Base-by-base conservation (phyloP, 2,888 invertebrate genomes). In the Drosophila mettleri region DNA sequence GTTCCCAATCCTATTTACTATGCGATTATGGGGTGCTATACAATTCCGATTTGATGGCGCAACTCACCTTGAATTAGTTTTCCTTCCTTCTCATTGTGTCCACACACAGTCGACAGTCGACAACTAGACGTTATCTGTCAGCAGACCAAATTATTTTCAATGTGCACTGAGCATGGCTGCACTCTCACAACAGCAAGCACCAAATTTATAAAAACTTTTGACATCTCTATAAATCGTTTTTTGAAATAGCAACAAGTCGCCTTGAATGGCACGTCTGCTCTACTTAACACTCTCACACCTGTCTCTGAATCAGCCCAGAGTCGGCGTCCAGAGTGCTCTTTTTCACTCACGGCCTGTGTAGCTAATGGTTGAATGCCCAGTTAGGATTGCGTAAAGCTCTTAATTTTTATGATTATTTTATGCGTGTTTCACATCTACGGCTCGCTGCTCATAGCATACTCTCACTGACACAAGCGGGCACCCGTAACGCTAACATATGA, bases 401-500 rank as follows among this genome's bases (percentile, higher is more conserved):
- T 74, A 67, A 81, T 74, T 77, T 86, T 80, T 79, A 79, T 72
- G 80, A 80, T 86, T 83, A 84, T 88, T 88, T 85, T 88, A 86
- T 84, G 79, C 85, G 71, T 69, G 51, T 72, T 78, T 72, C 67
- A 69, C 71, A 67, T 78, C 74, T 68, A 70, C 78, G 84, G 73
- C 76, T 74, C 69, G 80, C 72, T 88, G 84, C 59, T 63, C 64
- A 63, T 24, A 76, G 66, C 70, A 60, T 41, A 55, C 53, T 59
- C 38, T 60, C 49, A 46, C 59, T 54, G 64, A 68, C 55, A 54
- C 64, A 54, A 39, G 46, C 45, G 41, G 51, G 52, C 55, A 63
- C 29, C 48, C 61, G 57, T 69, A 65, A 57, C 58, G 49, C n/a
- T 34, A 53, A 22, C 55, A 74, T 31, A 49, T 58, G 45, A 54